Percentiles rank a stretch among this genome's conserved stretches.
Evolutionary conservation across 1,140 invertebrate species (phyloP).

Genomic region (Rhyzopertha dominica): DNA sequence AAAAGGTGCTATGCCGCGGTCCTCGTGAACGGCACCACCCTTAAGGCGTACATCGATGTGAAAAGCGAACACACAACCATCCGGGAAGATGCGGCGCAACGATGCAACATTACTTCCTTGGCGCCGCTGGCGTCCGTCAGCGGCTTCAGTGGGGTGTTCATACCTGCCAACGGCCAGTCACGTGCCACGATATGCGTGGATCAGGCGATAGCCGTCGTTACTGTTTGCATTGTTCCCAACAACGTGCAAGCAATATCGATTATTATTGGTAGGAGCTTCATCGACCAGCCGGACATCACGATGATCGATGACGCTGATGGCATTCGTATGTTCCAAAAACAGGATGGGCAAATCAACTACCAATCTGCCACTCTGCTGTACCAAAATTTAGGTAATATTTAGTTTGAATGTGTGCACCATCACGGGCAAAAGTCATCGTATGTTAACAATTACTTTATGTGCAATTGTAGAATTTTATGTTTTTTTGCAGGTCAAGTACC

Average conservation of each 20-base stretch:
- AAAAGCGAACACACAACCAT: conserved; percentile 7
- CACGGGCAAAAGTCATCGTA: too few relatives aligned
- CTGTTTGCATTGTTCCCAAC: conserved; percentile 10
- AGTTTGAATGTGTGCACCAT: too few relatives aligned
- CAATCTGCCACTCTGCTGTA: too few relatives aligned
- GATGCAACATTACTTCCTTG: conserved; percentile 2
- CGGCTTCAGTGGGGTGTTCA: conserved; percentile 2
- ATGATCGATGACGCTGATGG: not conserved
- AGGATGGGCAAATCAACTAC: too few relatives aligned
- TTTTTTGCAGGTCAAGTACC: too few relatives aligned
- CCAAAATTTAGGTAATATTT: too few relatives aligned
- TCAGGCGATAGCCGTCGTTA: conserved; percentile 6
- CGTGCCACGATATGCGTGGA: conserved; percentile 5
- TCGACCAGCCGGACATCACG: conserved; percentile 1
- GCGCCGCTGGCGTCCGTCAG: conserved; percentile 3
- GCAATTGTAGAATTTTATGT: too few relatives aligned
- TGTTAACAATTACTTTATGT: too few relatives aligned
- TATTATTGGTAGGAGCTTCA: conserved; percentile 8
- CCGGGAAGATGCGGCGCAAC: conserved; percentile 2
- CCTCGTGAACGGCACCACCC: conserved; percentile 2
- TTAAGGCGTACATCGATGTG: conserved; percentile 11
- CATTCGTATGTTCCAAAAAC: not conserved
- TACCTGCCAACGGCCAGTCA: conserved; percentile 7
- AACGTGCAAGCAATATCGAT: conserved; percentile 13
- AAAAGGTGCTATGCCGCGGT: conserved; percentile 6